Conservation (phyloP, 1,140 invertebrate genomes). For the Drosophila triauraria region DNA sequence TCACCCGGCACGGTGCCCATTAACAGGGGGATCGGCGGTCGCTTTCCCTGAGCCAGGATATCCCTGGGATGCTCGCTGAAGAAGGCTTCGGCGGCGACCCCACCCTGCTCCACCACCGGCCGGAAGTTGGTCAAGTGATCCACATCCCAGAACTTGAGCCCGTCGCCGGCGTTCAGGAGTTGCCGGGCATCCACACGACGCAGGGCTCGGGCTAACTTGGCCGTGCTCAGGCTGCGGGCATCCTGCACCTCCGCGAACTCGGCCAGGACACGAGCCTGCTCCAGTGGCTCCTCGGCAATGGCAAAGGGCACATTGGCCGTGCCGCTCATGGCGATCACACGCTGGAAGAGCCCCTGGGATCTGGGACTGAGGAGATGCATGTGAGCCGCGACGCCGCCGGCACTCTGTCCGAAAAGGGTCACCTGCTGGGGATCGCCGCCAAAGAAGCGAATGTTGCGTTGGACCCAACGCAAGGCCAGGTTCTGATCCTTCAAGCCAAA, state of each 20-base stretch:
- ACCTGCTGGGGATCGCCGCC: slow-evolving; percentile 86
- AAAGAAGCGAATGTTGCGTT: slow-evolving; percentile 78
- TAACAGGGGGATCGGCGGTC: slow-evolving; percentile 84
- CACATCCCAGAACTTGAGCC: slow-evolving; percentile 83
- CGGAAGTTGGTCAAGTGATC: slow-evolving; percentile 86
- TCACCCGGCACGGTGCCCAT: slow-evolving; percentile 84
- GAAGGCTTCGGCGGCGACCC: slow-evolving; percentile 67
- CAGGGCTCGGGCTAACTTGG: slow-evolving; percentile 77
- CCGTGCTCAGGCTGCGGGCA: slow-evolving; percentile 47
- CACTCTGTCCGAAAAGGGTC: slow-evolving; percentile 87
- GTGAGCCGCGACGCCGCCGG: slow-evolving; percentile 86
- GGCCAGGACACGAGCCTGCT: slow-evolving; percentile 74
- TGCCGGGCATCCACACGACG: slow-evolving; percentile 71
- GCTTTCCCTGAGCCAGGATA: slow-evolving; percentile 70
- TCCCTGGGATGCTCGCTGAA: slow-evolving; percentile 79
- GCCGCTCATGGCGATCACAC: slow-evolving; percentile 87
- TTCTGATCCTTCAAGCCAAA: slow-evolving; percentile 87
- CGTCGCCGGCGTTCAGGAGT: slow-evolving; percentile 76
- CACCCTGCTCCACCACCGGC: slow-evolving; percentile 79
- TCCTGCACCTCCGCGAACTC: slow-evolving; percentile 58
- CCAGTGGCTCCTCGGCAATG: slow-evolving; percentile 85
- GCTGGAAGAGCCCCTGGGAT: slow-evolving; percentile 85
- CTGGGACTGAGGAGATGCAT: slow-evolving; percentile 85
- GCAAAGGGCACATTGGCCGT: slow-evolving; percentile 88
- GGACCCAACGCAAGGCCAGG: slow-evolving; percentile 85